These are phyloP conservation scores for Zonotrichia leucophrys DNA, from an alignment of 2,113 vertebrate genomes.

Conservation along the genomic window DNA sequence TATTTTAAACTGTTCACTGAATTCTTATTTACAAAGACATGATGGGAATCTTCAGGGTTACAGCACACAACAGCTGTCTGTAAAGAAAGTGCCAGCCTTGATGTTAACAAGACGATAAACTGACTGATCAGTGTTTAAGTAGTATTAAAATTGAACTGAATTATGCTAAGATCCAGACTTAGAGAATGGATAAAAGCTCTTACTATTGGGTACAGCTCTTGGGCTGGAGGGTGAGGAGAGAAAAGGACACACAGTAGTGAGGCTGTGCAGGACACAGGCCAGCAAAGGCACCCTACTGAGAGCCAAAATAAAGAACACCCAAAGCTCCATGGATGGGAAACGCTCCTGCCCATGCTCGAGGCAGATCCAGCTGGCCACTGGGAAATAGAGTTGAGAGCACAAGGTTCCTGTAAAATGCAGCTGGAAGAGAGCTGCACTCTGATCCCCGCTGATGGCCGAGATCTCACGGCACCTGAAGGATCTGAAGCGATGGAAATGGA, in stretches of 20 bases:
- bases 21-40: constrained; percentile 8
- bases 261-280: background rate
- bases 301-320: background rate
- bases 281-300: background rate
- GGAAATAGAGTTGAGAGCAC: accelerated
- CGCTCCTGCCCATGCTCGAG: accelerated
- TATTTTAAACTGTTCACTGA: background rate
- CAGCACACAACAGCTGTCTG: background rate
- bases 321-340: background rate
- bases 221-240: background rate
- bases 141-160: background rate
- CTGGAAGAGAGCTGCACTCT: background rate
- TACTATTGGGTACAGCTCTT: background rate
- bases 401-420: background rate
- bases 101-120: background rate
- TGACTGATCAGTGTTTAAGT: background rate
- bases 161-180: background rate
- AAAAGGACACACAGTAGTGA: background rate
- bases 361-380: background rate
- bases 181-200: background rate
- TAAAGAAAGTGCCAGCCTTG: background rate
- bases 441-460: background rate
- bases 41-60: constrained; percentile 18
- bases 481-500: background rate
- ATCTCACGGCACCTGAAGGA: background rate